Conservation (phyloP, 2,888 invertebrate species). For the Anthrax anthrax region DNA sequence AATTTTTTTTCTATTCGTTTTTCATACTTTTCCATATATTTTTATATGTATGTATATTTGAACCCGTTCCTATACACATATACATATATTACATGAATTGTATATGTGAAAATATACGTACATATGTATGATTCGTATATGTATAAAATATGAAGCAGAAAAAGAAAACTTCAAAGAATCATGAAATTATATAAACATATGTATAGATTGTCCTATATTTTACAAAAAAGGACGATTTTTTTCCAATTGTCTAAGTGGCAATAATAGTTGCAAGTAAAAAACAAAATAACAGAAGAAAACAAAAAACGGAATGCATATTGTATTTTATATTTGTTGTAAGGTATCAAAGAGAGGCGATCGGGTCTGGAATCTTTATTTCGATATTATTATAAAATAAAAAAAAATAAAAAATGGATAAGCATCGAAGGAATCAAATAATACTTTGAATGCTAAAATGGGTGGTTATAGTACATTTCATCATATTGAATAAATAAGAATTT, state of each 20-base stretch:
- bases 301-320: not conserved
- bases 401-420: not conserved
- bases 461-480: too few species aligned
- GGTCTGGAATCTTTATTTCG: not conserved
- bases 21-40: too few species aligned
- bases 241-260: constrained; percentile 9
- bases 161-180: not conserved
- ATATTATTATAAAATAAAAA: not conserved
- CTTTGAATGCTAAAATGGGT: too few species aligned
- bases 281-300: not conserved
- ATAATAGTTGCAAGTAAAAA: constrained; percentile 5
- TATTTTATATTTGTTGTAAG: not conserved
- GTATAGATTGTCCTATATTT: not conserved
- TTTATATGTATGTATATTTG: too few species aligned
- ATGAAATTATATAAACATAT: not conserved
- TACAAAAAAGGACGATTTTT: constrained; percentile 1
- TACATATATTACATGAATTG: too few species aligned
- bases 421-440: not conserved
- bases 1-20: too few species aligned
- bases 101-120: not conserved
- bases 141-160: too few species aligned
- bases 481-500: too few species aligned
- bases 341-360: not conserved
- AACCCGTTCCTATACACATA: too few species aligned
- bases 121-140: not conserved